These are phyloP conservation scores for Rhinolophus sinicus DNA, from an alignment of 2,113 vertebrate species.

Conservation along the genomic window DNA sequence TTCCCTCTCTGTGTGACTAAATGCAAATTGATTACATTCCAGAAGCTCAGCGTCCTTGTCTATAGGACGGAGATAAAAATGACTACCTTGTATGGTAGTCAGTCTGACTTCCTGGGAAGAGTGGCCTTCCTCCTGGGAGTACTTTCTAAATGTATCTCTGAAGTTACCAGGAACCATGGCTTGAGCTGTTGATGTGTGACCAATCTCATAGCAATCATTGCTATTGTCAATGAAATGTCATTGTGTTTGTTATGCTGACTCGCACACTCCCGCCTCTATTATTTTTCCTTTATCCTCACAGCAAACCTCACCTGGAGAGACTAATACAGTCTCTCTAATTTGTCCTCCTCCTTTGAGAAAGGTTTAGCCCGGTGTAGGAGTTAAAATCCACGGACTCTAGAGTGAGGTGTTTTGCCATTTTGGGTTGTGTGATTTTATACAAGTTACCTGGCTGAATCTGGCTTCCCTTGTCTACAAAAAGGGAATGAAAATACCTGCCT, in stretches of 20 bases:
- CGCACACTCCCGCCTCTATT: rapidly evolving
- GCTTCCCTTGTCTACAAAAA: neutral
- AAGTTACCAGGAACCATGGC: neutral
- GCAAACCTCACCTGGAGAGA: too few species aligned
- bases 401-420: neutral
- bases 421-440: neutral
- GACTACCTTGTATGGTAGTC: neutral
- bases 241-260: rapidly evolving
- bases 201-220: neutral
- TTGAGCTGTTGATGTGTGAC: neutral
- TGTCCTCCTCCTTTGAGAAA: neutral
- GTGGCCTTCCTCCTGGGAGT: neutral
- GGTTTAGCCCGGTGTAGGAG: neutral
- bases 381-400: neutral
- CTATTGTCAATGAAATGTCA: rapidly evolving
- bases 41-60: neutral
- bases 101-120: neutral
- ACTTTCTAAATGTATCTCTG: neutral
- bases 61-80: neutral
- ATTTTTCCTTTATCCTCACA: neutral
- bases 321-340: neutral
- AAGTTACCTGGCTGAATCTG: neutral
- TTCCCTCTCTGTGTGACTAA: neutral
- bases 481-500: neutral
- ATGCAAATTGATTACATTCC: neutral